Conservation (phyloP, 1,140 invertebrate genomes). For the Caerostris darwini region DNA sequence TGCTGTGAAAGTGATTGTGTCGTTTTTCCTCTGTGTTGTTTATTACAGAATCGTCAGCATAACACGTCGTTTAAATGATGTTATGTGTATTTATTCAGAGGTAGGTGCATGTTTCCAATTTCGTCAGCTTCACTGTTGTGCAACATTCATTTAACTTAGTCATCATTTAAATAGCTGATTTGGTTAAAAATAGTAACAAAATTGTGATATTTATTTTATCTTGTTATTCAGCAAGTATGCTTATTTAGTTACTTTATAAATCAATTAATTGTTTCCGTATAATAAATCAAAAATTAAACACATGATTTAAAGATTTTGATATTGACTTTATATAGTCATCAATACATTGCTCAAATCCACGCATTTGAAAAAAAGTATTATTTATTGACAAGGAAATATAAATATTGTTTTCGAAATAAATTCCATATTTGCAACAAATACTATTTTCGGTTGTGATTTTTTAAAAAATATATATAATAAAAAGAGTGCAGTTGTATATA, state of each 20-base stretch:
- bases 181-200: not conserved
- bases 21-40: not conserved
- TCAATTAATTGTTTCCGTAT: no score
- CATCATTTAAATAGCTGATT: not conserved
- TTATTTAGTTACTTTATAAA: no score
- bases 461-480: not conserved
- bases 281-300: no score
- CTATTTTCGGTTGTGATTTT: not conserved
- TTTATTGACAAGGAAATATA: not conserved
- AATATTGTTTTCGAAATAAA: not conserved
- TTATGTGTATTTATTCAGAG: not conserved
- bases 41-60: not conserved
- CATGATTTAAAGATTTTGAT: no score
- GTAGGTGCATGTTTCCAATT: not conserved
- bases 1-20: not conserved
- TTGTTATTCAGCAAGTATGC: not conserved
- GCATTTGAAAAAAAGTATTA: not conserved
- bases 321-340: no score
- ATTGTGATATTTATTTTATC: conserved; percentile 1
- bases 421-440: not conserved
- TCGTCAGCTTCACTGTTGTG: not conserved
- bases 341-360: not conserved
- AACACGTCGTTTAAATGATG: not conserved
- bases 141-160: no score
- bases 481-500: no score